Percentiles rank a stretch among this genome's conserved stretches.
These are phyloP conservation scores for Napeogenes sylphis DNA, from an alignment of 2,888 invertebrate genomes.

Conservation along the genomic window DNA sequence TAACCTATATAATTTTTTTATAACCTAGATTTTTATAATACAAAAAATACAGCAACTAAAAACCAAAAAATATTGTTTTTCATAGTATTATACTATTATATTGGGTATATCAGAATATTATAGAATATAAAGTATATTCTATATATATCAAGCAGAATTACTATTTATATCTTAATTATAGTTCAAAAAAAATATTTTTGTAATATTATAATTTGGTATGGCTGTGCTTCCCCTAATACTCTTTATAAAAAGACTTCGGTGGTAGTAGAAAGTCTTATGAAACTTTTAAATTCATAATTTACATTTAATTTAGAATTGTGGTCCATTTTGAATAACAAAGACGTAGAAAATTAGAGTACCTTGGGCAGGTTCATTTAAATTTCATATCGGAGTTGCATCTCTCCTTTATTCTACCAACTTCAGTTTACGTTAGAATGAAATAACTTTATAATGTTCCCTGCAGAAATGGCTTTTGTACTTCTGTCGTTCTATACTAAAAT, in stretches of 20 bases:
- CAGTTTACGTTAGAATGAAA: slow-evolving; percentile 14
- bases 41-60: too few species aligned
- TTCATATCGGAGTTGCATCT: slow-evolving; percentile 28
- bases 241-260: slow-evolving; percentile 10
- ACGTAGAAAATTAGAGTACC: slow-evolving; percentile 27
- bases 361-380: slow-evolving; percentile 26
- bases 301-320: slow-evolving; percentile 22
- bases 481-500: neutral
- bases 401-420: slow-evolving; percentile 16
- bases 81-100: too few species aligned
- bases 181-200: slow-evolving; percentile 1
- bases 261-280: slow-evolving; percentile 1
- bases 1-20: too few species aligned
- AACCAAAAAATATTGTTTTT: too few species aligned
- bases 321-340: slow-evolving; percentile 22
- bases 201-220: neutral
- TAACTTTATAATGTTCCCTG: slow-evolving; percentile 10
- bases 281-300: slow-evolving; percentile 21
- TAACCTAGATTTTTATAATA: too few species aligned
- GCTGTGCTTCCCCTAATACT: neutral
- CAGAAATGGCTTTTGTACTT: neutral
- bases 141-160: too few species aligned
- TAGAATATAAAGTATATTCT: too few species aligned
- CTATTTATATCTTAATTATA: too few species aligned
- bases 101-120: too few species aligned